Conservation (phyloP, 1,140 invertebrate genomes). For the Diorhabda carinulata region DNA sequence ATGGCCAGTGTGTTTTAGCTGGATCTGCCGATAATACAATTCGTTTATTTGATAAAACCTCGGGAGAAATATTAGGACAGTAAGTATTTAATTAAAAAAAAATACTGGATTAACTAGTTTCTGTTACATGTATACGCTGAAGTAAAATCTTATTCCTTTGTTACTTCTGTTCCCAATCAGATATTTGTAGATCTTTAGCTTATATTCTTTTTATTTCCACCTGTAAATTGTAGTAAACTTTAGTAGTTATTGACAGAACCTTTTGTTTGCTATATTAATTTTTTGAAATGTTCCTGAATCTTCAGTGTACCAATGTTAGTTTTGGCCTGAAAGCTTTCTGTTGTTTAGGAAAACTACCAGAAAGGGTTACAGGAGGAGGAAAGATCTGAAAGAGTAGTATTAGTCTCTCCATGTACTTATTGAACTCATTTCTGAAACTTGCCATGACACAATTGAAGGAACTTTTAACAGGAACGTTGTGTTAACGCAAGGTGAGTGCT, state of each 20-base stretch:
- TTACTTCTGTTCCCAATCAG: not conserved
- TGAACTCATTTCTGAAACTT: not conserved
- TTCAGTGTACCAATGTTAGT: not conserved
- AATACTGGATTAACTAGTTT: not conserved
- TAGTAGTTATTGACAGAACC: not conserved
- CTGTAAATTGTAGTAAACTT: not conserved
- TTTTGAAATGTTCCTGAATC: too few species aligned
- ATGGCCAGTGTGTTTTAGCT: constrained; percentile 82
- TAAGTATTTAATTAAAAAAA: constrained; percentile 40
- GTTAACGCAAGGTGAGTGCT: too few species aligned
- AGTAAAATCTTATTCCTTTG: constrained; percentile 6
- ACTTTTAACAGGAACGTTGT: too few species aligned
- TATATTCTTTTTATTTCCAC: not conserved
- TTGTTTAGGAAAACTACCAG: not conserved
- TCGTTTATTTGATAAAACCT: constrained; percentile 84
- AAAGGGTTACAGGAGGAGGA: not conserved
- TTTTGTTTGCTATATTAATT: not conserved
- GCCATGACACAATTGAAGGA: not conserved
- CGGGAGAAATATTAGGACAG: constrained; percentile 75
- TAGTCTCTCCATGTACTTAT: too few species aligned
- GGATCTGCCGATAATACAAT: constrained; percentile 79
- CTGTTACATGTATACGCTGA: not conserved
- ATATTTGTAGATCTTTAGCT: not conserved
- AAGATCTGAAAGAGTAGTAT: constrained; percentile 1
- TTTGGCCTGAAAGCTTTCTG: not conserved